Base-by-base conservation (phyloP, 2,888 invertebrate genomes). In the Spatulosminthurus flaviceps region DNA sequence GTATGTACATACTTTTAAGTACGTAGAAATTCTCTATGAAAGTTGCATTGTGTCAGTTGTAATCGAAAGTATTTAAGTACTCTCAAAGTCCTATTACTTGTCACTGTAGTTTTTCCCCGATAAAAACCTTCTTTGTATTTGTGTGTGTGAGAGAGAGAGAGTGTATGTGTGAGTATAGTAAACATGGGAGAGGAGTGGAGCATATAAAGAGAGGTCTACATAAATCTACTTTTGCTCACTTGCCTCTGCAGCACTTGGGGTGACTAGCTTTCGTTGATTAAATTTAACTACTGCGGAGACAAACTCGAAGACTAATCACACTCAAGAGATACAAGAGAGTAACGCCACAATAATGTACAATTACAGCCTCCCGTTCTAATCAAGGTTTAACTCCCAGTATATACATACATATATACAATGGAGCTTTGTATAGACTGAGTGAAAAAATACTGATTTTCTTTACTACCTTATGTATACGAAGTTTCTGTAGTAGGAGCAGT, bases 301-400 rank as follows among this genome's bases (percentile, higher is more conserved):
- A 76, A 81, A 78, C 77, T 80, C 80, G 70, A 79, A 79, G 79
- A 82, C 82, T 83, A 84, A 84, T 84, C 84, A 83, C 82, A 81
- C 84, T 82, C 81, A 60, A 81, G 82, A 82, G 82, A 82, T 81
- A 77, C 67, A 79, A 70, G 66, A 79, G 81, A 78, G 79, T 75
- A 80, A 82, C 80, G 77, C 80, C 77, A 81, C 83, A 83, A 82
- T 82, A 82, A 82, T 82, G 82, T 81, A 83, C 83, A 83, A 82
- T 82, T 82, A 84, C 77, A 77, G 81, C 76, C 80, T 80, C 79
- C 79, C 77, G 74, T 79, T 80, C 71, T 75, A 82, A 81, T 81
- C 81, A 78, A 75, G 41, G n/a, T n/a, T n/a, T n/a, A n/a, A n/a
- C n/a, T n/a, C n/a, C n/a, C n/a, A n/a, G n/a, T n/a, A n/a, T n/a